A percentile compares a stretch with the other conserved stretches of the same genome.
Evolutionary conservation across 2,888 invertebrate species (phyloP).

Genomic region (Hyposoter didymator): DNA sequence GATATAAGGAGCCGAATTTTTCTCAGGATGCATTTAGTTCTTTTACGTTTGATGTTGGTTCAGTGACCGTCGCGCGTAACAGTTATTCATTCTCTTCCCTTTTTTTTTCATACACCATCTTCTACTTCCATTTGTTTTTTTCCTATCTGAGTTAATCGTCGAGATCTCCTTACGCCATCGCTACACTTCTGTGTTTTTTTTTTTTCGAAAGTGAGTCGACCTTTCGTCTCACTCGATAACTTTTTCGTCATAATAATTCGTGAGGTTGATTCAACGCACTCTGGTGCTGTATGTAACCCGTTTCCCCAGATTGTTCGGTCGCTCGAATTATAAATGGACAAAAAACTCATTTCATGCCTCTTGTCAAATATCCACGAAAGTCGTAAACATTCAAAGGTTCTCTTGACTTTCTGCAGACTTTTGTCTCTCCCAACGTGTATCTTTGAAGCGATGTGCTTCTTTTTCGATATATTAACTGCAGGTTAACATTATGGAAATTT

Average conservation of each 20-base stretch:
- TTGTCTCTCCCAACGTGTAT: not conserved
- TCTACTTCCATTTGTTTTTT: conserved; percentile 21
- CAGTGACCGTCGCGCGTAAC: conserved; percentile 49
- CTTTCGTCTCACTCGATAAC: not conserved
- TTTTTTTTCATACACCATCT: not conserved
- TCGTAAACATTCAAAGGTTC: not conserved
- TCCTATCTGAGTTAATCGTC: not conserved
- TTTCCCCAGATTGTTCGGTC: conserved; percentile 70
- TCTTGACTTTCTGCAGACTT: not conserved
- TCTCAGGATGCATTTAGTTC: conserved; percentile 26
- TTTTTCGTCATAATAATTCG: not conserved
- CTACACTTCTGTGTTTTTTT: not conserved
- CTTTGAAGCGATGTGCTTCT: not conserved
- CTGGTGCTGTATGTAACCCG: conserved; percentile 64
- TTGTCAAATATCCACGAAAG: not conserved
- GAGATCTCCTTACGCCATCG: not conserved
- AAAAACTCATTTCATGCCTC: not conserved
- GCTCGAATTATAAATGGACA: conserved; percentile 41
- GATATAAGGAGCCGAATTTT: not conserved
- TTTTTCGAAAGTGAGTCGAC: not conserved
- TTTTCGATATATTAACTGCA: not conserved
- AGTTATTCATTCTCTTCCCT: conserved; percentile 29
- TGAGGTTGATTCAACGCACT: not conserved
- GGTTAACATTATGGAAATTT: conserved; percentile 72
- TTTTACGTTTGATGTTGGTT: conserved; percentile 52